These are phyloP conservation scores for Agonopterix alstromeriana DNA, from an alignment of 2,888 invertebrate species.

Conservation along the genomic window DNA sequence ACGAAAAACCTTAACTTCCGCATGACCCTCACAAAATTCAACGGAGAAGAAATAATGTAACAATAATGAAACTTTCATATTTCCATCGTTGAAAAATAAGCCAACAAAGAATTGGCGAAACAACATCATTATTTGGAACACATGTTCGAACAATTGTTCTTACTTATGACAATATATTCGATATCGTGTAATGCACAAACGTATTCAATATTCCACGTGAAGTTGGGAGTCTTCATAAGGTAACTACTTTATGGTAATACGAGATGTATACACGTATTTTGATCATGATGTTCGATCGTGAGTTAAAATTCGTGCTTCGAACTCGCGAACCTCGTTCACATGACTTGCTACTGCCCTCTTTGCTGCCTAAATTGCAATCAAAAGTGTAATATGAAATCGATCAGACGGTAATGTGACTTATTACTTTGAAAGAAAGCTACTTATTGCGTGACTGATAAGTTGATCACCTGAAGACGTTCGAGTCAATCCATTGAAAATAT, in stretches of 20 bases:
- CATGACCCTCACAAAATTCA: neutral
- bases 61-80: neutral
- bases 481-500: no score
- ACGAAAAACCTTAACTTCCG: neutral
- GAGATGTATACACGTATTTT: conserved; percentile 49
- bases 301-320: conserved; percentile 53
- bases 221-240: conserved; percentile 64
- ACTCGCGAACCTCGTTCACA: conserved; percentile 22
- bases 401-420: no score
- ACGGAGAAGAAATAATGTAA: neutral
- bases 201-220: conserved; percentile 63
- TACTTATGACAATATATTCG: conserved; percentile 52
- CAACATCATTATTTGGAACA: conserved; percentile 32
- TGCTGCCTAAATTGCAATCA: neutral
- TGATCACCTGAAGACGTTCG: no score
- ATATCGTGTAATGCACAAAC: conserved; percentile 53
- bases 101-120: conserved; percentile 28
- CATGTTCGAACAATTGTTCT: conserved; percentile 34
- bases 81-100: neutral
- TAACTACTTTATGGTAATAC: conserved; percentile 66
- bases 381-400: no score
- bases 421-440: no score
- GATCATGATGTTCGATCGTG: conserved; percentile 69
- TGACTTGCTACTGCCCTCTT: neutral
- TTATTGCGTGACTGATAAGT: no score